Base-by-base conservation (phyloP, 30 jellyfish, hydroid and myxozoan genomes). In the Calvadosia cruxmelitensis region DNA sequence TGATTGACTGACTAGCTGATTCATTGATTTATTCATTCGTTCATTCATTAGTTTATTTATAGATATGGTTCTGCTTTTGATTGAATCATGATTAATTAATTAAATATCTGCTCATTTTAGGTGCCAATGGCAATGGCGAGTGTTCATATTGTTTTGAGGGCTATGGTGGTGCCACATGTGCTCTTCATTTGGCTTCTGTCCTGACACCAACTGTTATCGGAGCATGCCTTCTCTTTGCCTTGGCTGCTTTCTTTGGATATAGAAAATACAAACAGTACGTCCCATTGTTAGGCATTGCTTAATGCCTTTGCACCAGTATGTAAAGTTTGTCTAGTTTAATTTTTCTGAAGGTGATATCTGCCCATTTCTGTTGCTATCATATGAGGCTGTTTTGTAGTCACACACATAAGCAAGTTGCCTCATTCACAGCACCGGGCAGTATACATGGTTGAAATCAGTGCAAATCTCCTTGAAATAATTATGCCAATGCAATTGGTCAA, bases 41-140 rank as follows among this genome's bases (percentile, higher is more conserved):
- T 12, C 27, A 25, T 0, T n/a, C 77, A 0, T 27, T 49, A 1
- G 16, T 70, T 70, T 28, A 68, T 20, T 20, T 25, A 23, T 0
- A 23, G 23, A 16, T 24, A 23, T 25, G 67, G 20, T 23, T 24
- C 27, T 25, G 13, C 24, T 64, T 13, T 26, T 13, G 26, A 7
- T 13, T 61, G 27, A 61, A 7, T 48, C n/a, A 48, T n/a, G n/a
- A 48, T 48, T 10, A 48, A 7, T n/a, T 48, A 16, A 16, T 12
- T 26, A 0, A 0, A 13, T 61, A 20, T 15, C 27, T 63, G 33
- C 33, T 52, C 76, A 1, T 69, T 27, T 31, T 49, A 86, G 96
- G 96, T 24, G 63, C 23, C 30, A 27, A 65, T 62, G 98, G 95
- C 5, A 91, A 77, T 76, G 98, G 98, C 24, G 63, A 71, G 29